Base-by-base conservation (phyloP, 2,113 vertebrate genomes). In the Myrmecophaga tridactyla region DNA sequence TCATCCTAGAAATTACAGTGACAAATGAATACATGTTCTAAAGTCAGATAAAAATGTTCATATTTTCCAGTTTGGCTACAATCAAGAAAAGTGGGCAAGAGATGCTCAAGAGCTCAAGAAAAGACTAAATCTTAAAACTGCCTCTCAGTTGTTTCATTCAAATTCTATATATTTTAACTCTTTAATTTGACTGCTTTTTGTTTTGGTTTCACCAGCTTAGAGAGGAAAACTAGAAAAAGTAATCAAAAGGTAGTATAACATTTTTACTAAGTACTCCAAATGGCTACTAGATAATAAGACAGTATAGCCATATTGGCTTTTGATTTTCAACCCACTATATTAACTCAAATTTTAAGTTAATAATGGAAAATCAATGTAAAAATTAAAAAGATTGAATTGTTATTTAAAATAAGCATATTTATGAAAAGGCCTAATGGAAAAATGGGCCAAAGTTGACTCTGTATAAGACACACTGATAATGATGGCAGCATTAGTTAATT, bases 281-380 rank as follows among this genome's bases (percentile, higher is more conserved):
- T 23, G 13, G 9, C 2, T n/a, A 15, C 62, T 48, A 70, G 27
- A 62, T 46, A 76, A 51, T 58, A 70, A 58, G 92, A 89, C 48
- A 75, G 62, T n/a, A 86, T 9, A 65, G 20, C 53, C 76, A 60
- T 2, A 60, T 2, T 78, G n/a, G 27, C 56, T 93, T 31, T 11
- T 94, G 27, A 53, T 29, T 21, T 46, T 86, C 23, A 7, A 86
- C 3, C 81, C n/a, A 58, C 25, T 7, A 34, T 10, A 70, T 39
- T 89, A 96, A 72, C 43, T 39, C 65, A 86, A 87, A 67, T n/a
- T 76, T 94, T 76, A 63, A 85, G n/a, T 75, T 89, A 96, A 65
- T 58, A 65, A 88, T 48, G 46, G 86, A 23, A 90, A 92, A 67
- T 15, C 15, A 73, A 96, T 89, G 65, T 51, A 81, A 96, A 94